Evolutionary conservation across 2,888 invertebrate genomes (phyloP).

Genomic region (Xiphydria camelus): DNA sequence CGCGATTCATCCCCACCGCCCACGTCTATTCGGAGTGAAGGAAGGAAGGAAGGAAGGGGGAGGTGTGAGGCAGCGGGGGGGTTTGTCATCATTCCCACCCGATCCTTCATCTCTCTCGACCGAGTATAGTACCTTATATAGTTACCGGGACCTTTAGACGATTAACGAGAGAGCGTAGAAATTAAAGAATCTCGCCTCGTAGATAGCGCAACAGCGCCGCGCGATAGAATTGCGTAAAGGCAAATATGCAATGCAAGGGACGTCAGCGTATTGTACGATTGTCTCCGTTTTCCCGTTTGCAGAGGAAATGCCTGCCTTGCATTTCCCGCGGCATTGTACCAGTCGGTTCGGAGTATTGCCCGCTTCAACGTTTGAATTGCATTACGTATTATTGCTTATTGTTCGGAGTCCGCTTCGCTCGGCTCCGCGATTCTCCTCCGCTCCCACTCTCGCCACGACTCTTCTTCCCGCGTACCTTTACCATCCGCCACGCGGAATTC

Average conservation of each 20-base stretch:
- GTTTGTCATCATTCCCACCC: too few relatives aligned
- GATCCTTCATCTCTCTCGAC: not conserved
- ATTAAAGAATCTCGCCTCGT: not conserved
- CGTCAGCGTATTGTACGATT: conserved; percentile 43
- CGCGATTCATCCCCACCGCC: conserved; percentile 4
- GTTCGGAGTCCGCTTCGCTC: conserved; percentile 39
- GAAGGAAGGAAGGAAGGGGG: too few relatives aligned
- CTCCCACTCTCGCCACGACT: conserved; percentile 21
- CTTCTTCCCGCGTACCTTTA: conserved; percentile 12
- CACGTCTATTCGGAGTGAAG: too few relatives aligned
- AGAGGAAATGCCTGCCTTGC: conserved; percentile 51
- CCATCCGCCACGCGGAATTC: conserved; percentile 19
- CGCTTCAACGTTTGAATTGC: conserved; percentile 52
- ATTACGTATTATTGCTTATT: conserved; percentile 56
- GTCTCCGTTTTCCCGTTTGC: conserved; percentile 43
- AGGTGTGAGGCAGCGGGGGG: too few relatives aligned
- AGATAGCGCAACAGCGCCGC: conserved; percentile 46
- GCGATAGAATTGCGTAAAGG: conserved; percentile 46
- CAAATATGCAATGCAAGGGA: conserved; percentile 49
- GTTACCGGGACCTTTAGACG: not conserved
- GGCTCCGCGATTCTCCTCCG: conserved; percentile 6
- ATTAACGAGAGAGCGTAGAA: not conserved
- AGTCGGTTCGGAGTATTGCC: conserved; percentile 48
- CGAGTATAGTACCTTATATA: not conserved
- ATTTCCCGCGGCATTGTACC: conserved; percentile 50